Evolutionary conservation across 2,888 invertebrate genomes (phyloP), one percentile per base, ranked within the genome.

Genomic region (Cremastinae sp.): DNA sequence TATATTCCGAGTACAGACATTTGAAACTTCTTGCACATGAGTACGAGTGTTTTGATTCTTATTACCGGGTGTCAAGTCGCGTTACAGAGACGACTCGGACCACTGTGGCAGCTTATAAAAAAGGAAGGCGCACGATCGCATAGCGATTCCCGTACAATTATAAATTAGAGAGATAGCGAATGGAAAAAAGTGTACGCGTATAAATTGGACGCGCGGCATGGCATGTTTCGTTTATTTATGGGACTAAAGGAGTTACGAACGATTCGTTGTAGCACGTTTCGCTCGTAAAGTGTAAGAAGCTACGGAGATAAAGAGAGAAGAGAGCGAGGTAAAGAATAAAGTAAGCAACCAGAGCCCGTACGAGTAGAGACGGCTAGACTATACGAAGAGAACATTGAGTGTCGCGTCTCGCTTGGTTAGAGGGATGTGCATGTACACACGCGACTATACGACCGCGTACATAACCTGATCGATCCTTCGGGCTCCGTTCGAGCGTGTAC

Each of bases 391-490:
- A 47, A 16, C 49, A 41, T 59, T 53, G 64, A 70, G 59, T 59
- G 64, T 75, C 70, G 70, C 45, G 64, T 53, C 58, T 65, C 58
- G 64, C 49, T 65, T 14, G 58, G 64, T 70, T 75, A 69, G 65
- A 28, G 28, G 28, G 28, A 28, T 28, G 28, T 28, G 28, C 28
- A 75, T 70, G 59, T 39, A 61, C 58, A 68, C 65, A 39, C 69
- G 58, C 18, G 43, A 58, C 43, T 43, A n/a, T n/a, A 43, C 73
- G 18, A 16, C 37, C 14, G 37, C 58, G 65, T 64, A 39, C 70
- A 59, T 55, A 55, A 37, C 28, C 70, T 55, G 70, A 75, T 75
- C 74, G 74, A 75, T 75, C 53, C 56, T 65, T 65, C 70, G 69
- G 28, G 28, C 28, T 28, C 28, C 28, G 28, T 28, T 43, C 64